Base-by-base conservation (phyloP, 2,888 invertebrate genomes). In the Platynereis dumerilii region DNA sequence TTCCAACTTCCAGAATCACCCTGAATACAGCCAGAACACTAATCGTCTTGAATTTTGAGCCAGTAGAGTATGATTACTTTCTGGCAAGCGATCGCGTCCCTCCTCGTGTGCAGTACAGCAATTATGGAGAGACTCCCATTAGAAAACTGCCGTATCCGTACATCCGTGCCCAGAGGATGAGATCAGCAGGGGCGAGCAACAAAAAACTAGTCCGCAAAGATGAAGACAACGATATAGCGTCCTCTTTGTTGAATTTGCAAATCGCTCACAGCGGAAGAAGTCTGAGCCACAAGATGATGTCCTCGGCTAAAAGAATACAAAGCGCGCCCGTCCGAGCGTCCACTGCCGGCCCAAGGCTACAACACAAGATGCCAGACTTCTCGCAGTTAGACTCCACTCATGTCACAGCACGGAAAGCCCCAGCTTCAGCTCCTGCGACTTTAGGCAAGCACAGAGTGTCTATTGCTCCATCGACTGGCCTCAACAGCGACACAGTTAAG, bases 21-120 rank as follows among this genome's bases (percentile, higher is more conserved):
- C 68, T 82, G 53, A 82, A 82, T 68, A 82, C 82, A 7, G 72
- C 75, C 52, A 75, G 74, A 58, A 81, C 80, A 65, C 66, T 83
- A 60, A 70, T 83, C 64, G 79, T 80, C 65, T 73, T 83, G 65
- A 82, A 79, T 69, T 83, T 83, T 74, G 83, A 83, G 70, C 74
- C 74, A 45, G 76, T 82, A 0, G 76, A 81, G 27, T 83, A 80
- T 78, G 79, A 83, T 75, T 83, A 83, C 69, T 78, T 70, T 22
- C 71, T 83, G 57, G 76, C 77, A 26, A 76, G 74, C 29, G 83
- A 83, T 73, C 77, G 77, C 63, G 75, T 82, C 34, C 80, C 81
- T n/a, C 77, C 83, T 0, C 70, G 79, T 7, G 77, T 81, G 2
- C 77, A 79, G 71, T 82, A 80, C 69, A 75, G 78, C 22, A 76